These are phyloP conservation scores for Episyrphus balteatus DNA, from an alignment of 1,140 invertebrate genomes.

Conservation along the genomic window DNA sequence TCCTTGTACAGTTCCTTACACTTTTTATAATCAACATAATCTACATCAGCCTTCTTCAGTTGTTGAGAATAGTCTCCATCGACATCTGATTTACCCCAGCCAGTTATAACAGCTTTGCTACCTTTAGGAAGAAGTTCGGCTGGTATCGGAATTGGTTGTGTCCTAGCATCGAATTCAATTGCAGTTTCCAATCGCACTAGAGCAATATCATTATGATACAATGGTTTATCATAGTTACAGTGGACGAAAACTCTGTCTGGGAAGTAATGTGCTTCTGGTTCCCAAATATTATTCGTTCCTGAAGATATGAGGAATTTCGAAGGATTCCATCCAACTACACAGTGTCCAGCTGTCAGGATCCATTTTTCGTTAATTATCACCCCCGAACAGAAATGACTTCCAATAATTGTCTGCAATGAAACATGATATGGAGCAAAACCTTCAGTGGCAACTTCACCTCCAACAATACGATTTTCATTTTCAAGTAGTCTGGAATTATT, in stretches of 20 bases:
- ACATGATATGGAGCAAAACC: constrained; percentile 36
- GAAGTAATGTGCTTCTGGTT: constrained; percentile 15
- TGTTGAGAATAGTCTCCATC: constrained; percentile 10
- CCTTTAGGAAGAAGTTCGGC: not conserved
- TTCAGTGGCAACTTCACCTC: constrained; percentile 29
- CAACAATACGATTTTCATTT: constrained; percentile 26
- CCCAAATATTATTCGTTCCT: constrained; percentile 15
- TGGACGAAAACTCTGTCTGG: constrained; percentile 13
- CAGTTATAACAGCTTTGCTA: constrained; percentile 37
- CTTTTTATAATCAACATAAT: constrained; percentile 11
- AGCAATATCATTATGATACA: constrained; percentile 40
- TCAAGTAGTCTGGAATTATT: not conserved
- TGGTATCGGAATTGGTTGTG: constrained; percentile 32
- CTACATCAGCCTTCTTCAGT: constrained; percentile 19
- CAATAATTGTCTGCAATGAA: constrained; percentile 19
- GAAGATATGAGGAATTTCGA: not conserved
- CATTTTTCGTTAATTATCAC: constrained; percentile 33
- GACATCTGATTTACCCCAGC: constrained; percentile 38
- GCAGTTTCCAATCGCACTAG: constrained; percentile 33
- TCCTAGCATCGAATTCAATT: constrained; percentile 36
- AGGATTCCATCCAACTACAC: constrained; percentile 13
- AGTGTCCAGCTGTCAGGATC: constrained; percentile 37
- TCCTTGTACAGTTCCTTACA: constrained; percentile 12
- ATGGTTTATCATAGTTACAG: constrained; percentile 24
- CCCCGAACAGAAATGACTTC: constrained; percentile 35